Base-by-base conservation (phyloP, 2,797 vertebrate genomes). In the Coluber constrictor region DNA sequence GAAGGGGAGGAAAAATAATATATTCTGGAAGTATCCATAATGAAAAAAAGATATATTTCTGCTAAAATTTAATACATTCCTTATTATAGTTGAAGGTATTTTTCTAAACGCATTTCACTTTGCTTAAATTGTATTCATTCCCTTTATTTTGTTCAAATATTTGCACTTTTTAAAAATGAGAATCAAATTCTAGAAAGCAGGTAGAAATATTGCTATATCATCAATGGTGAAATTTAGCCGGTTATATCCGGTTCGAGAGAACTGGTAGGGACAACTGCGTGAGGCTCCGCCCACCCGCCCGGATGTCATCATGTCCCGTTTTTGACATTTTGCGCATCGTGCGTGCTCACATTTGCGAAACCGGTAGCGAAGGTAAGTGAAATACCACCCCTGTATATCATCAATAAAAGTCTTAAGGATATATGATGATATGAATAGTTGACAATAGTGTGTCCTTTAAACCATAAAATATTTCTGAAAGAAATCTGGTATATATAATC, bases 281-380 rank as follows among this genome's bases (percentile, higher is more conserved):
- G 51, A 54, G 51, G 8, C 51, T 54, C 51, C 9, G 8, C 51
- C 51, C 51, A 54, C 51, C 51, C 9, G 0, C 51, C 51, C 51
- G 9, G 51, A 10, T 0, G 1, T 54, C 51, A 54, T 54, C 9
- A 9, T 0, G 9, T 54, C 51, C 51, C 51, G 0, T 54, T 54
- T 54, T 54, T 0, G 51, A 54, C 0, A 0, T 10, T 51, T 10
- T 54, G 51, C 1, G 51, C 51, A 9, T 9, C 8, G 51, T 1
- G 0, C 51, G 1, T 1, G 9, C 51, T 54, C 51, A 54, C 51
- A 54, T 54, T 54, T 54, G 51, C 8, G 1, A 54, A 54, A 54
- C 8, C 9, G 51, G 51, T 54, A 54, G 51, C 51, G 0, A 54
- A 54, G 51, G 1, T 54, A 54, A 0, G 8, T 54, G 51, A 54